Evolutionary conservation across 1,140 invertebrate species (phyloP).

Genomic region (Platyscapa corneri): DNA sequence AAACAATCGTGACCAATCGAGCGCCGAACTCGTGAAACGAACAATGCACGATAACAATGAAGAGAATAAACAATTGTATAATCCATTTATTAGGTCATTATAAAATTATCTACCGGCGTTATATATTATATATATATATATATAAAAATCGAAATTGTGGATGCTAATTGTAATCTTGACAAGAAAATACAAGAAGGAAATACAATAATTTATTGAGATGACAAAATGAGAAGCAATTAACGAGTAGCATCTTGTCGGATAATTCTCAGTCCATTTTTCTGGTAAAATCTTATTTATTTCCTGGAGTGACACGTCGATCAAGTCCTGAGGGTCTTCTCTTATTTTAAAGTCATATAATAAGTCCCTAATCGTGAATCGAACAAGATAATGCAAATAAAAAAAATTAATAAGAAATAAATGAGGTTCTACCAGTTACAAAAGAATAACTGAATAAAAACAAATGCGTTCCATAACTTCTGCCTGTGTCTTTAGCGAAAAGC

Average conservation of each 20-base stretch:
- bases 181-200: conserved; percentile 4
- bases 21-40: not conserved
- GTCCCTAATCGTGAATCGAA: not conserved
- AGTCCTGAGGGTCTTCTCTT: not conserved
- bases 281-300: not conserved
- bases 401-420: not conserved
- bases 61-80: conserved; percentile 9
- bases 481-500: not conserved
- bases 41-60: not conserved
- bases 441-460: conserved; percentile 7
- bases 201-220: not conserved
- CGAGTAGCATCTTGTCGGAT: not conserved
- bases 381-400: not conserved
- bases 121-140: conserved; percentile 60
- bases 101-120: conserved; percentile 69
- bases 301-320: not conserved
- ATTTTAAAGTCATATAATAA: conserved; percentile 11
- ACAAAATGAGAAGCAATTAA: not conserved
- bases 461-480: conserved; percentile 8
- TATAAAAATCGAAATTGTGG: conserved; percentile 54
- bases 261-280: conserved; percentile 17
- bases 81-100: conserved; percentile 60
- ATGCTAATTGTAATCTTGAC: conserved; percentile 29
- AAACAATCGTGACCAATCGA: not conserved
- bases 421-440: not conserved